Percentiles rank a stretch among this genome's conserved stretches.
Conservation (phyloP, 2,888 invertebrate species). For the Heteropelma amictum region DNA sequence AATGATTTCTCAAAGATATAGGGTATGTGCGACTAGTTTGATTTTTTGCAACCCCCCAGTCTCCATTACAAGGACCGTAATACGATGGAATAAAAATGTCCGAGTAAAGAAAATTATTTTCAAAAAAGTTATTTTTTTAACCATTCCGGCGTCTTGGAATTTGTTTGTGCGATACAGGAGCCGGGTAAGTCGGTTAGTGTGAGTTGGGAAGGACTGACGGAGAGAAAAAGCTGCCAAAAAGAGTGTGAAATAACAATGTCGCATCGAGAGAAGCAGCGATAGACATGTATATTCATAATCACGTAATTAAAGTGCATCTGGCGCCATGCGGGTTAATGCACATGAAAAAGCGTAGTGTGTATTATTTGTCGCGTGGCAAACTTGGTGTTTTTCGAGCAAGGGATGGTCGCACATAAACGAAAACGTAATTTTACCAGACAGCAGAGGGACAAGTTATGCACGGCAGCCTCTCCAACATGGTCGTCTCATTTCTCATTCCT, state of each 20-base stretch:
- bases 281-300: constrained; percentile 58
- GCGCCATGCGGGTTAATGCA: constrained; percentile 48
- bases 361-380: constrained; percentile 39
- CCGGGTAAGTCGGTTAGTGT: neutral
- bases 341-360: constrained; percentile 49
- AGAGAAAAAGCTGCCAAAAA: constrained; percentile 27
- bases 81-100: too few species aligned
- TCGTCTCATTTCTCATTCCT: neutral
- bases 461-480: constrained; percentile 11
- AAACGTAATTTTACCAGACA: constrained; percentile 49
- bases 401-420: constrained; percentile 41
- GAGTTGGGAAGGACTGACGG: neutral
- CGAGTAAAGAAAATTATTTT: too few species aligned
- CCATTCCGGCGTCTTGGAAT: too few species aligned
- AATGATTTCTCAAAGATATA: too few species aligned
- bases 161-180: neutral
- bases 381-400: neutral
- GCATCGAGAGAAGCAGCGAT: constrained; percentile 19
- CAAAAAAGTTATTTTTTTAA: too few species aligned
- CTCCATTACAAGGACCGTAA: too few species aligned
- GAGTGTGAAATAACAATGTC: constrained; percentile 44
- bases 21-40: too few species aligned
- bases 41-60: too few species aligned
- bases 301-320: constrained; percentile 58
- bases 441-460: constrained; percentile 14